Percentiles rank a stretch among this genome's conserved stretches.
These are phyloP conservation scores for Champsocephalus gunnari DNA, from an alignment of 2,797 vertebrate genomes.

Conservation along the genomic window DNA sequence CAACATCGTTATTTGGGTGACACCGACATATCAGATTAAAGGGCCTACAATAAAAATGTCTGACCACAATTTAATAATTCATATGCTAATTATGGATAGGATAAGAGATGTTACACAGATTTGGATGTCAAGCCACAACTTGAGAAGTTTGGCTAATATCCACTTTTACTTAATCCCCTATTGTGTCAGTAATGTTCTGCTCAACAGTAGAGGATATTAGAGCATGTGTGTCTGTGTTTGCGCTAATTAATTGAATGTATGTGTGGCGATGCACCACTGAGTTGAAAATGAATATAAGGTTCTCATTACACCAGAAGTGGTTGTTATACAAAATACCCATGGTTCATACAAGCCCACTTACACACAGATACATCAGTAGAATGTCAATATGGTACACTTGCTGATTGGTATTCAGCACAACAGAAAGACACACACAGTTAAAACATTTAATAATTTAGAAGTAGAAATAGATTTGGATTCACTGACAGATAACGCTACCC, in stretches of 20 bases:
- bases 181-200: conserved; percentile 21
- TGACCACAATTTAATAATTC: no score
- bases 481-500: conserved; percentile 36
- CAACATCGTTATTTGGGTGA: no score
- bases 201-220: background rate
- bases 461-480: conserved; percentile 34
- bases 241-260: conserved; percentile 17
- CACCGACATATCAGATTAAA: no score
- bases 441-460: no score
- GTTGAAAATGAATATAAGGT: conserved; percentile 36
- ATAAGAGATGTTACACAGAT: no score
- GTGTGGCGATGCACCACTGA: conserved; percentile 12
- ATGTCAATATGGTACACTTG: conserved; percentile 8
- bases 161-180: background rate
- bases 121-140: no score
- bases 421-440: background rate
- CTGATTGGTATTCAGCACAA: conserved; percentile 10
- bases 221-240: conserved; percentile 5
- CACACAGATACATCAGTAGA: background rate
- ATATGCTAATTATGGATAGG: no score
- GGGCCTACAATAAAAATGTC: no score
- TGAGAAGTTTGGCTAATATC: no score
- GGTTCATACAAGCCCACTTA: conserved; percentile 9
- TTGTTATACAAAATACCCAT: conserved; percentile 25
- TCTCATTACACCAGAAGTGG: conserved; percentile 4